Percentiles rank a stretch among this genome's conserved stretches.
Evolutionary conservation across 1,140 invertebrate species (phyloP).

Genomic region (honey bee (Apis mellifera)): Amel_HAv3.1 CM009936.2:8007001-8007500

Average conservation of each 20-base stretch:
- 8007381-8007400: slow-evolving; percentile 42
- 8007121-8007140: background rate
- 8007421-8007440: slow-evolving; percentile 16
- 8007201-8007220: background rate
- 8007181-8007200: slow-evolving; percentile 38
- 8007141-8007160: background rate
- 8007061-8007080: slow-evolving; percentile 64
- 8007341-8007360: slow-evolving; percentile 44
- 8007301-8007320: slow-evolving; percentile 51
- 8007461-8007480: background rate
- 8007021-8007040: background rate
- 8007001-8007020: background rate
- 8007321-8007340: slow-evolving; percentile 52
- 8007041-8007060: slow-evolving; percentile 51
- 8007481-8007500: background rate
- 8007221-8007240: background rate
- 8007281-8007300: slow-evolving; percentile 50
- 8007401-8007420: slow-evolving; percentile 15
- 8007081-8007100: slow-evolving; percentile 62
- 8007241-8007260: slow-evolving; percentile 39
- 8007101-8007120: slow-evolving; percentile 49
- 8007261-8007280: slow-evolving; percentile 57
- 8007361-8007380: slow-evolving; percentile 42
- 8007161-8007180: slow-evolving; percentile 53
- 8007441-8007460: slow-evolving; percentile 53